These are phyloP conservation scores for Notothenia rossii DNA, from an alignment of 2,113 vertebrate genomes.

Conservation along the genomic window DNA sequence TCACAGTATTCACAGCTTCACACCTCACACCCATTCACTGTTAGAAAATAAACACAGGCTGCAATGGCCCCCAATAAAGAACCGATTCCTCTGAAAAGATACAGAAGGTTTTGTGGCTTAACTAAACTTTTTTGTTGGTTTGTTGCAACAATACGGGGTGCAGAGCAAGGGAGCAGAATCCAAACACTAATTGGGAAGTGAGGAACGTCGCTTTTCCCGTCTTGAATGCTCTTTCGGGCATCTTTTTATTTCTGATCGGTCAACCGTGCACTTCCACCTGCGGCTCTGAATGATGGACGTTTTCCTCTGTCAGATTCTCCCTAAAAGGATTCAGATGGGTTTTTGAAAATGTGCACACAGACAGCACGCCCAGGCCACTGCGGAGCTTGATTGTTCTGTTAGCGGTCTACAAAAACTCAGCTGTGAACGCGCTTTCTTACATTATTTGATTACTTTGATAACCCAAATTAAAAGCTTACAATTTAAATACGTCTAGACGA, in stretches of 20 bases:
- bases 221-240: slow-evolving; percentile 80
- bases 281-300: slow-evolving; percentile 71
- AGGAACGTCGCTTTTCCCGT: slow-evolving; percentile 65
- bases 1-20: slow-evolving; percentile 66
- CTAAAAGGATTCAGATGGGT: slow-evolving; percentile 75
- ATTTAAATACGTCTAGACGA: background rate
- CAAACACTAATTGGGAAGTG: slow-evolving; percentile 81
- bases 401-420: slow-evolving; percentile 1
- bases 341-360: slow-evolving; percentile 66
- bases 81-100: slow-evolving; percentile 68
- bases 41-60: slow-evolving; percentile 62
- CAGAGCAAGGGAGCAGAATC: slow-evolving; percentile 63
- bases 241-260: slow-evolving; percentile 78
- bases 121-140: slow-evolving; percentile 71
- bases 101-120: slow-evolving; percentile 65
- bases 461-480: background rate
- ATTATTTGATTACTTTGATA: background rate
- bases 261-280: slow-evolving; percentile 85
- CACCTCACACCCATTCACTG: slow-evolving; percentile 72
- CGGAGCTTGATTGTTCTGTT: slow-evolving; percentile 44
- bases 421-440: background rate
- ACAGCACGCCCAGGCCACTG: slow-evolving; percentile 23
- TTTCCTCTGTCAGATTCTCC: slow-evolving; percentile 42
- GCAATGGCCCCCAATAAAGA: slow-evolving; percentile 44
- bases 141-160: slow-evolving; percentile 58